Base-by-base conservation (phyloP, 2,797 vertebrate genomes). In the Enteromius paludinosus region DNA sequence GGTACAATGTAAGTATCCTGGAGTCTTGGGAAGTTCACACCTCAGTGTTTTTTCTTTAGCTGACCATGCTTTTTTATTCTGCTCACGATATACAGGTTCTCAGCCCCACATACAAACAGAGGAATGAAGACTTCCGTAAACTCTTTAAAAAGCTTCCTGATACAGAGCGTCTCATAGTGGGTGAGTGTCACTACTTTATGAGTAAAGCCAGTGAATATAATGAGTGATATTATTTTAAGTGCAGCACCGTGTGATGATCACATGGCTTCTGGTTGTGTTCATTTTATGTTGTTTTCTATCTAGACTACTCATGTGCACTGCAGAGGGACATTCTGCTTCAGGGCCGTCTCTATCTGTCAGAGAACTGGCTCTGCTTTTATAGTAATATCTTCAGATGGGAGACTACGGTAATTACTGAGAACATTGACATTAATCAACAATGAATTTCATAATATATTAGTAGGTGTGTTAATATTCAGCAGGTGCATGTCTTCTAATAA, bases 331-430 rank as follows among this genome's bases (percentile, higher is more conserved):
- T 98, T 84, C 92, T 98, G 79, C 96, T 98, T 12, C 97, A 97
- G 90, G 97, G 96, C 5, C 94, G 96, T 28, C 95, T 97, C 56
- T 97, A 98, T 88, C 92, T 97, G 83, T 98, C 97, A 0, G 97
- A 97, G 90, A 98, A 97, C 89, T 97, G 96, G 95, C 94, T 98
- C 82, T 97, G 97, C 90, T 98, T 98, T 92, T 97, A 98, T 91
- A 98, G 97, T 89, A 98, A 97, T 91, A 98, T 98, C 90, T 98
- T 98, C 93, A 96, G 97, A 89, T 97, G 97, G 97, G 97, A 98
- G 91, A 98, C 97, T 54, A 96, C 96, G 15, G 96, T 97, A 91
- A 93, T 14, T 87, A 81, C 88, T 75, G 35, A 23, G 52, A 0
- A 11, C 47, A 49, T n/a, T 41, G 17, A 71, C 28, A 71, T 28